Conservation (phyloP, 2,888 invertebrate species). For the Drosophila algonquin region DNA sequence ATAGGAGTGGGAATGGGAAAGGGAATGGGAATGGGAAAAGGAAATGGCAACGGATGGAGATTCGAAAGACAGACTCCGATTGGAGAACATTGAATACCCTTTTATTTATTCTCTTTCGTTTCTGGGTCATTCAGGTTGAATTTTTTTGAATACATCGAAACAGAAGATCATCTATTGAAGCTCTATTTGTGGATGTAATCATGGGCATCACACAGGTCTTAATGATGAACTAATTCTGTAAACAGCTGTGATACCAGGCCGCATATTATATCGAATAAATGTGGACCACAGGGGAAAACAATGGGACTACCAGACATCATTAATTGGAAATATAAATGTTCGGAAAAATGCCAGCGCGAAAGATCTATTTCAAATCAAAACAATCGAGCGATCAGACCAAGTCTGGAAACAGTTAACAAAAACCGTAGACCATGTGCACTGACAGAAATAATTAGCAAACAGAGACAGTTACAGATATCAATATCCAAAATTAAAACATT, state of each 20-base stretch:
- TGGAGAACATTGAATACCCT: background rate
- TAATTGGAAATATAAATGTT: background rate
- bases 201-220: no score
- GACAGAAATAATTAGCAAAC: no score
- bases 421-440: no score
- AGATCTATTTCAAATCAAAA: background rate
- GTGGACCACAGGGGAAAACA: background rate
- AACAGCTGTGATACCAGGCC: no score
- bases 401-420: no score
- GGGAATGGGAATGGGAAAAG: slow-evolving; percentile 3
- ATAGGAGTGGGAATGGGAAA: slow-evolving; percentile 1
- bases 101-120: background rate
- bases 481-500: no score
- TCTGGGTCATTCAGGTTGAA: no score
- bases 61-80: background rate
- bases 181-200: no score
- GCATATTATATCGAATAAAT: background rate
- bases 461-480: no score
- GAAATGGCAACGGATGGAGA: background rate
- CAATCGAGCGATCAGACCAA: background rate
- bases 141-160: background rate
- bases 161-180: no score
- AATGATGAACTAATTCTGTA: no score
- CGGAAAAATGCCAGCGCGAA: no score
- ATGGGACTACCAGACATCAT: background rate